Conservation (phyloP, 2,113 vertebrate species). For the Gadus chalcogrammus region DNA sequence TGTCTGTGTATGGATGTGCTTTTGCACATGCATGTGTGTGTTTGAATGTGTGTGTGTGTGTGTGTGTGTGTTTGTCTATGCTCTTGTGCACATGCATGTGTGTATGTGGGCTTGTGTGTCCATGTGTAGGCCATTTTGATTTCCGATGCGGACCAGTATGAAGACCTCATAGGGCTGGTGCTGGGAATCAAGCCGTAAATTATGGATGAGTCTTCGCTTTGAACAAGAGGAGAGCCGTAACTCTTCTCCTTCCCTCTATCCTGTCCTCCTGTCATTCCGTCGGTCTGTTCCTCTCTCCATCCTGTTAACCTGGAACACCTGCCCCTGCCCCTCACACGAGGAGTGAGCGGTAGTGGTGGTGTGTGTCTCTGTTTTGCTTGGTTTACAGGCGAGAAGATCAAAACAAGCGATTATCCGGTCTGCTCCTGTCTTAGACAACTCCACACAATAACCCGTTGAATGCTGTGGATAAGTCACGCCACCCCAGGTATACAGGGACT, state of each 20-base stretch:
- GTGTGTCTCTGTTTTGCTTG: not conserved
- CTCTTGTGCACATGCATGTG: not conserved
- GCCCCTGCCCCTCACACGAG: not conserved
- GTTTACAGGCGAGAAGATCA: not conserved
- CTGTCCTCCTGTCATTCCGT: not conserved
- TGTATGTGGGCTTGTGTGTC: not conserved
- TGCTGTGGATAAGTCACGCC: not conserved
- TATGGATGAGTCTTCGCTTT: slow-evolving; percentile 17
- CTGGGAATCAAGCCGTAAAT: slow-evolving; percentile 15
- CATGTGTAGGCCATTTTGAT: slow-evolving; percentile 34
- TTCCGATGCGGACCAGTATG: slow-evolving; percentile 24
- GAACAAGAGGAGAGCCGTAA: not conserved
- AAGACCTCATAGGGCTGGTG: slow-evolving; percentile 8
- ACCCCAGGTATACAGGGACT: no score
- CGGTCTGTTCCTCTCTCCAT: slow-evolving; percentile 14
- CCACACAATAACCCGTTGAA: not conserved
- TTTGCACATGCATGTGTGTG: not conserved
- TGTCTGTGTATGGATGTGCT: no score
- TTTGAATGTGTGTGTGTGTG: not conserved
- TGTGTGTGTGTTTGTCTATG: not conserved
- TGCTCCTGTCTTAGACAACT: not conserved
- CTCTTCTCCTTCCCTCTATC: not conserved
- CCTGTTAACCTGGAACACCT: slow-evolving; percentile 5
- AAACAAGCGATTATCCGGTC: not conserved
- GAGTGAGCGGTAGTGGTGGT: no score